These are phyloP conservation scores for Aegithalos caudatus DNA, from an alignment of 2,113 vertebrate species.

Conservation along the genomic window DNA sequence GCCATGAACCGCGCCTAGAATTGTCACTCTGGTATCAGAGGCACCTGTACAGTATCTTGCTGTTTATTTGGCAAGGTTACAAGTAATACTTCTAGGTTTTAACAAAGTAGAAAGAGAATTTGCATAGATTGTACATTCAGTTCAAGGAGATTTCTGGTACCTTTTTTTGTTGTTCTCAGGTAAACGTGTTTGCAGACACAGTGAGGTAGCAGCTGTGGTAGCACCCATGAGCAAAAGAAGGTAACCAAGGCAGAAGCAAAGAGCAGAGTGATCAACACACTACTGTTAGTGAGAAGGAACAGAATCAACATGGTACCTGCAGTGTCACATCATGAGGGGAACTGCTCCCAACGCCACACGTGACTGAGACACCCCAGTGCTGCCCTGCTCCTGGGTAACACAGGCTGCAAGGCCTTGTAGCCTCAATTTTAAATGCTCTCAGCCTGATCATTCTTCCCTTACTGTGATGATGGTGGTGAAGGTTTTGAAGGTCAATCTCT, in stretches of 20 bases:
- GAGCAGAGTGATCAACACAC: not conserved
- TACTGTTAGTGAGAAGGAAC: not conserved
- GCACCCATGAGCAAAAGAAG: slow-evolving; percentile 74
- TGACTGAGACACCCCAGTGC: not conserved
- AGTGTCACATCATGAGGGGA: not conserved
- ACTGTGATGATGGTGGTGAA: not conserved
- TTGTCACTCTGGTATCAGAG: slow-evolving; percentile 69
- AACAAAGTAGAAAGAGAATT: slow-evolving; percentile 64
- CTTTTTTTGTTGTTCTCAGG: slow-evolving; percentile 48
- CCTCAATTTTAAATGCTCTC: not conserved
- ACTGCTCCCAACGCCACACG: not conserved
- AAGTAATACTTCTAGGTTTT: slow-evolving; percentile 64
- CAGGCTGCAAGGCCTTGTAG: not conserved
- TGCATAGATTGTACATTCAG: slow-evolving; percentile 85
- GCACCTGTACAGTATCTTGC: slow-evolving; percentile 75
- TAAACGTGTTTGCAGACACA: slow-evolving; percentile 72
- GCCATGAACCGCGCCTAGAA: slow-evolving; percentile 65
- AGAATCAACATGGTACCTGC: not conserved
- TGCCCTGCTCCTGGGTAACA: not conserved
- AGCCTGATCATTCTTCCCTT: not conserved
- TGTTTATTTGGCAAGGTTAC: slow-evolving; percentile 70
- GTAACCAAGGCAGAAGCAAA: slow-evolving; percentile 66
- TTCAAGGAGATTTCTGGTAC: slow-evolving; percentile 65
- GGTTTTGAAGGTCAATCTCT: not conserved
- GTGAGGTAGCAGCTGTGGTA: slow-evolving; percentile 81